A percentile compares a stretch with the other conserved stretches of the same genome.
Evolutionary conservation across 2,113 vertebrate genomes (phyloP).

Genomic region (Nothobranchius kuhntae): DNA sequence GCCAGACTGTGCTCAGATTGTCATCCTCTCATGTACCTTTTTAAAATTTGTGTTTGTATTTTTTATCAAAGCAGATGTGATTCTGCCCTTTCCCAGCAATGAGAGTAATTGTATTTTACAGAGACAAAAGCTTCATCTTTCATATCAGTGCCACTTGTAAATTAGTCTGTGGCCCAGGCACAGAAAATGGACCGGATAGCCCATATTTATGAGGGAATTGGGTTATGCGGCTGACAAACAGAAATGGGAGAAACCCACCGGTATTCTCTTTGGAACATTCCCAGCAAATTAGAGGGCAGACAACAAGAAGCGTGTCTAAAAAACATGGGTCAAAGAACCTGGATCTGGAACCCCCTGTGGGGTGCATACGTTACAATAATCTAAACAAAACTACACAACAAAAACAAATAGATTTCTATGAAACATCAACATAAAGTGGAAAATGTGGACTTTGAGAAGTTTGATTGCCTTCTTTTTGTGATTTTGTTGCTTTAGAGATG

Average conservation of each 20-base stretch:
- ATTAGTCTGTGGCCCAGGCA: slow-evolving; percentile 61
- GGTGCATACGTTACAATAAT: background rate
- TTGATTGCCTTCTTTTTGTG: slow-evolving; percentile 11
- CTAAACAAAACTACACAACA: background rate
- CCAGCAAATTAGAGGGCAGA: slow-evolving; percentile 26
- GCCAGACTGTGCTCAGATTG: slow-evolving; percentile 21
- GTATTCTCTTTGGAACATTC: slow-evolving; percentile 55
- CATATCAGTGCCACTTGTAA: slow-evolving; percentile 57
- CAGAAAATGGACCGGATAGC: slow-evolving; percentile 69
- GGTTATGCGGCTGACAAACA: slow-evolving; percentile 64
- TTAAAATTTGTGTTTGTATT: slow-evolving; percentile 1
- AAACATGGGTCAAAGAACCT: slow-evolving; percentile 40
- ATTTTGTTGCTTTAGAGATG: slow-evolving; percentile 12
- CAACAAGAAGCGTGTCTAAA: slow-evolving; percentile 39
- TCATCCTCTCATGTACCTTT: slow-evolving; percentile 23
- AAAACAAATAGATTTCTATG: background rate
- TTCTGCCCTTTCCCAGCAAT: slow-evolving; percentile 56
- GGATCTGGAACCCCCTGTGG: slow-evolving; percentile 29
- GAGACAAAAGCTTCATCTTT: slow-evolving; percentile 66
- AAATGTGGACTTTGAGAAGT: background rate
- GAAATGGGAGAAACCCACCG: slow-evolving; percentile 53
- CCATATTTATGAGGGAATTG: slow-evolving; percentile 68
- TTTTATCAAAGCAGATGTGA: slow-evolving; percentile 51
- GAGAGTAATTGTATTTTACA: slow-evolving; percentile 66
- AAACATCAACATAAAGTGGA: background rate